These are phyloP conservation scores for Macrochelys suwanniensis DNA, from an alignment of 2,797 vertebrate species.

Conservation along the genomic window DNA sequence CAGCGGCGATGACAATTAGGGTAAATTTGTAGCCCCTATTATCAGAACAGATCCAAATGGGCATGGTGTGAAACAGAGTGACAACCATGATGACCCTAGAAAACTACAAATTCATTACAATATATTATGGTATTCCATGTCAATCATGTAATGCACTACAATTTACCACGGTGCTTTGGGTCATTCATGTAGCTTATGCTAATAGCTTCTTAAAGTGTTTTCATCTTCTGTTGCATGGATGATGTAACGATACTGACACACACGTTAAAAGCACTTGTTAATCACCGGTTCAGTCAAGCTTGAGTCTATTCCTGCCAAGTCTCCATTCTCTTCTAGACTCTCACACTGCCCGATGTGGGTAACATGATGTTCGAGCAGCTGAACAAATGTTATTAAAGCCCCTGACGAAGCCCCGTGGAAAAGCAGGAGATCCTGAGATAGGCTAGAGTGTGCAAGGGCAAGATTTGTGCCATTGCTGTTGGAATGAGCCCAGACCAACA, in stretches of 20 bases:
- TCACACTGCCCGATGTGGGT: not conserved
- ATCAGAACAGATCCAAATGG: not conserved
- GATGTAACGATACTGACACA: not conserved
- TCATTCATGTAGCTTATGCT: not conserved
- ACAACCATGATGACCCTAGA: conserved; percentile 31
- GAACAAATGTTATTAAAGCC: not conserved
- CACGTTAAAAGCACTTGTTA: not conserved
- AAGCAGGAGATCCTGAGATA: rapidly evolving
- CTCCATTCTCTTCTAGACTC: not conserved
- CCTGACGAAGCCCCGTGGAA: not conserved
- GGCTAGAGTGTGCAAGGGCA: not conserved
- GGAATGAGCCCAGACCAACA: not conserved
- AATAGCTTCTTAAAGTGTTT: not conserved
- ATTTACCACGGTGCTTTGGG: not conserved
- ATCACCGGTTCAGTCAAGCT: not conserved
- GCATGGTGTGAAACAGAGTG: conserved; percentile 24
- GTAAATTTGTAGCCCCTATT: not conserved
- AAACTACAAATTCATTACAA: not conserved
- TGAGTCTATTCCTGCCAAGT: not conserved
- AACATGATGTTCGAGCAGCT: not conserved
- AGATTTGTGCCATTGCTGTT: not conserved
- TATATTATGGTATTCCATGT: not conserved
- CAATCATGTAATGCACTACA: not conserved
- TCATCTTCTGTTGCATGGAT: not conserved
- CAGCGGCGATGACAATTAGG: not conserved